Evolutionary conservation across 1,140 invertebrate genomes (phyloP), one percentile per base, ranked within the genome.

Genomic region (Psilanteris sp.): DNA sequence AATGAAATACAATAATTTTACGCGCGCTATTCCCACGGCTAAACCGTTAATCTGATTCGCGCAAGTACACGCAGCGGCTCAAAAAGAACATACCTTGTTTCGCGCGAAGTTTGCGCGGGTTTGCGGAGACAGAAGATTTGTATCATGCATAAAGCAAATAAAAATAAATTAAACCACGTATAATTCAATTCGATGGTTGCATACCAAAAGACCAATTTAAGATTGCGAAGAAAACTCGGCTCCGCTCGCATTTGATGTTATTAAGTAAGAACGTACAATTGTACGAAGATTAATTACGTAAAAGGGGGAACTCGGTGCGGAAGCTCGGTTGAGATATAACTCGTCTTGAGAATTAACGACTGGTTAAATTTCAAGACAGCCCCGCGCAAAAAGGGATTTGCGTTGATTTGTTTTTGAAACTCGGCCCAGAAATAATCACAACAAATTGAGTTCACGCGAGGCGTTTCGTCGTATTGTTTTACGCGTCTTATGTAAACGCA

Each of bases 221-320:
- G 46, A 70, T 70, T 70, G 57, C 54, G 54, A 37, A 62, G 55
- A 71, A 71, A 71, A 71, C 67, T 29, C 9, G 44, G 18, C 54
- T 57, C 22, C 8, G 52, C 44, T 50, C 59, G 44, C 37, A 48
- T 73, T 73, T 73, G 43, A 73, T 59, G 61, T 73, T 73, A 64
- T 73, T 66, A 66, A 73, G 52, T 64, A 73, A 71, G 67, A 64
- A 64, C 50, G 59, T 64, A 57, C 39, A 73, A 59, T 73, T 73
- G 59, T 55, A 66, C 59, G 43, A 73, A 73, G 70, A 73, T 73
- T 73, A 73, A 73, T 73, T 73, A 73, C 70, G 43, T 39, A 62
- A 73, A 73, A 64, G 43, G 70, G 67, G 70, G 29, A 62, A 50
- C 48, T 72, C 32, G 48, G 13, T 57, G 24, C 32, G 43, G 52